These are phyloP conservation scores for Chaetops frenatus DNA, from an alignment of 2,113 vertebrate species.

Conservation along the genomic window DNA sequence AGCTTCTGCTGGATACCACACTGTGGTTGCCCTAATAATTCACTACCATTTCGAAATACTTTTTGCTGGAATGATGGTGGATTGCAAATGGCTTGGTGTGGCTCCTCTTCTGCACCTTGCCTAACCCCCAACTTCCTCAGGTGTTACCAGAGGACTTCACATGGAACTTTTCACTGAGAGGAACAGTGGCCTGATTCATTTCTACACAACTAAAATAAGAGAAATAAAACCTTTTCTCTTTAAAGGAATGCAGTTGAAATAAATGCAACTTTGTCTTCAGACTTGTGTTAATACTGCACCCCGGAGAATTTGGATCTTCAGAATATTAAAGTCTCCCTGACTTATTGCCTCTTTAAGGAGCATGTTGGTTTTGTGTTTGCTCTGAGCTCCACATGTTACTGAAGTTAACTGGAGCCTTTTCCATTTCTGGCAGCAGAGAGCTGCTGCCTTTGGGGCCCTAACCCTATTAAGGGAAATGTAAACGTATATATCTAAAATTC, in stretches of 20 bases:
- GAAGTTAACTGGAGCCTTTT: not conserved
- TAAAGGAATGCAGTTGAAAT: not conserved
- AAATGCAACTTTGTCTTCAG: constrained; percentile 17
- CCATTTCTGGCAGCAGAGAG: not conserved
- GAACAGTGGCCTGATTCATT: not conserved
- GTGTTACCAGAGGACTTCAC: not conserved
- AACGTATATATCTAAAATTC: constrained; percentile 5
- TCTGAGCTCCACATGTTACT: not conserved
- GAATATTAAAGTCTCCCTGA: constrained; percentile 21
- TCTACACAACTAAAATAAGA: not conserved
- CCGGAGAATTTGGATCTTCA: not conserved
- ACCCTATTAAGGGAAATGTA: constrained; percentile 32
- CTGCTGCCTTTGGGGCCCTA: constrained; percentile 18
- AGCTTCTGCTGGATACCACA: not conserved
- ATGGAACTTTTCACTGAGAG: not conserved
- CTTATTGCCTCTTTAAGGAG: constrained; percentile 36
- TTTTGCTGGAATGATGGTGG: not conserved
- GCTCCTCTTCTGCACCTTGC: not conserved
- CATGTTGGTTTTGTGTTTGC: constrained; percentile 27
- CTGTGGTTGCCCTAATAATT: not conserved
- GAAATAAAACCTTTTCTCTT: not conserved
- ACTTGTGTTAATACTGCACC: not conserved
- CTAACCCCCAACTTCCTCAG: not conserved
- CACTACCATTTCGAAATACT: not conserved
- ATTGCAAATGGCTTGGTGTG: not conserved